Conservation (phyloP, 2,113 vertebrate genomes). For the Manacus vitellinus region DNA sequence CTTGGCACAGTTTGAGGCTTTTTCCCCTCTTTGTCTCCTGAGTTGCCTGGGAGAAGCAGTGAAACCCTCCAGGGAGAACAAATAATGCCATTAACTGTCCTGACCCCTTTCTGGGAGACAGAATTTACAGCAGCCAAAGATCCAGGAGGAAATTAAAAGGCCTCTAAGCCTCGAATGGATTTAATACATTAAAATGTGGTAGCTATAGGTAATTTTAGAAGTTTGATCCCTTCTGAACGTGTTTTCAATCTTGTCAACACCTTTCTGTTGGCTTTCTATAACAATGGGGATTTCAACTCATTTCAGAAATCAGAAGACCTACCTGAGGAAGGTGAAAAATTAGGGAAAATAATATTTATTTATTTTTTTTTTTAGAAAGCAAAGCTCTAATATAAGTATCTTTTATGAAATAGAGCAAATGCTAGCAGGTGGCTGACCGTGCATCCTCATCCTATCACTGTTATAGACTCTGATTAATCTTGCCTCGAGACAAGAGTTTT, state of each 20-base stretch:
- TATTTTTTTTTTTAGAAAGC: neutral
- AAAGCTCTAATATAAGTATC: neutral
- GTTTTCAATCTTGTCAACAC: neutral
- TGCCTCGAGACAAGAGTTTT: neutral
- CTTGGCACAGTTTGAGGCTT: neutral
- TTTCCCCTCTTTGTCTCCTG: accelerated
- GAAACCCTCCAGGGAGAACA: neutral
- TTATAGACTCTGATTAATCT: neutral
- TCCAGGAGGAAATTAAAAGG: neutral
- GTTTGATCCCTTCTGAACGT: neutral
- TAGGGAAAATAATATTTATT: neutral
- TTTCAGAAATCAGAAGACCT: neutral
- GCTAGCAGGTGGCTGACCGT: neutral
- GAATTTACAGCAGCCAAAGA: neutral
- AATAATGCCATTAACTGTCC: neutral
- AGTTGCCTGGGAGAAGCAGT: neutral
- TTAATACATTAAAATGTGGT: neutral
- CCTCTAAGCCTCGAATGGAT: neutral
- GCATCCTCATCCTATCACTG: neutral
- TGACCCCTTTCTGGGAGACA: neutral
- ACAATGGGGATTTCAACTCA: neutral
- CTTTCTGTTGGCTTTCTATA: neutral
- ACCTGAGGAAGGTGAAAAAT: neutral
- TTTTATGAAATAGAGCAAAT: neutral
- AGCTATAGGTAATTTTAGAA: neutral